These are phyloP conservation scores for Fregata magnificens DNA, from an alignment of 2,113 vertebrate genomes.

Conservation along the genomic window DNA sequence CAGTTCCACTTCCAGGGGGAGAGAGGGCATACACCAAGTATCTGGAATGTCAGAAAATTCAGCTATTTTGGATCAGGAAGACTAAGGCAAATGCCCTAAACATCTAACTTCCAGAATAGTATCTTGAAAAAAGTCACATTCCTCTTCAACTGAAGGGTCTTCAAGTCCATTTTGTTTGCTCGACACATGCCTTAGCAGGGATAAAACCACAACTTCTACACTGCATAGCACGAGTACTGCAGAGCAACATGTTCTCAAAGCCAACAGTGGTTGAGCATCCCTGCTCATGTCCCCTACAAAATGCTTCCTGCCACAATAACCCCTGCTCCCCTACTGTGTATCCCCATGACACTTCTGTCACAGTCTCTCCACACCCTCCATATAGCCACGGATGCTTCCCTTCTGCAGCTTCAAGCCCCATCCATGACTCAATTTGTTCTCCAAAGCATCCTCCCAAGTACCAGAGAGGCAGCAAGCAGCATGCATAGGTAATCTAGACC, in stretches of 20 bases:
- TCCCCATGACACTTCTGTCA: fast-evolving
- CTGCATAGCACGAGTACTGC: neutral
- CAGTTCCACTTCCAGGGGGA: neutral
- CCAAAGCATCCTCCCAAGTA: neutral
- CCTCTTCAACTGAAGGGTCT: neutral
- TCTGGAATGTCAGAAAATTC: neutral
- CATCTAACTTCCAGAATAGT: neutral
- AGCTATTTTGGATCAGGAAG: neutral
- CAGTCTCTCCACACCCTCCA: neutral
- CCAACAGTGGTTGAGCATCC: neutral
- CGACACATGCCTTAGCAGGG: neutral
- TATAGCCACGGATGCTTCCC: too few relatives aligned
- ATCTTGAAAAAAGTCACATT: neutral
- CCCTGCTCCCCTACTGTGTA: neutral
- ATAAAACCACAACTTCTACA: neutral
- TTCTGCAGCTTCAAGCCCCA: neutral
- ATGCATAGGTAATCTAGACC: neutral
- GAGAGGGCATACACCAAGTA: neutral
- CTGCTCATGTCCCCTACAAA: neutral
- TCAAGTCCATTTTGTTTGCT: neutral
- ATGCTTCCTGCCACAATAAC: neutral
- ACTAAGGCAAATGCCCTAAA: neutral
- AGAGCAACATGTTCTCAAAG: neutral
- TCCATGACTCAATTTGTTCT: neutral
- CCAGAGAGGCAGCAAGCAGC: neutral